Conservation (phyloP, 2,888 invertebrate genomes). For the Deilephila elpenor region DNA sequence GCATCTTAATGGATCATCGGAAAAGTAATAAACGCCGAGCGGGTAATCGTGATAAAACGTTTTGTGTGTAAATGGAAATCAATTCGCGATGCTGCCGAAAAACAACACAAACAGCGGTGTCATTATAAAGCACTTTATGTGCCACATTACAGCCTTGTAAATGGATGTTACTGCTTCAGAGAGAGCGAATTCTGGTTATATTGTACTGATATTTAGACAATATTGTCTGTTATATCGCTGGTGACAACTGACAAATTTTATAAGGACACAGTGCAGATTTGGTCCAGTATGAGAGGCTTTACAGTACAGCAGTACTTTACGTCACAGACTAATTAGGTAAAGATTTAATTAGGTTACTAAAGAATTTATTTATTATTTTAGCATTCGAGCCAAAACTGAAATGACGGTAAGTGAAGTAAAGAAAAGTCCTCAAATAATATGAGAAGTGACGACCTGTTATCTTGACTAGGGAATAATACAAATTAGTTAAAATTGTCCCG, state of each 20-base stretch:
- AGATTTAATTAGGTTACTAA: no score
- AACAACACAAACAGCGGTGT: conserved; percentile 47
- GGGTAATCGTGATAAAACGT: conserved; percentile 69
- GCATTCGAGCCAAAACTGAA: no score
- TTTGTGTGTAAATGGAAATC: conserved; percentile 75
- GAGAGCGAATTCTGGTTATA: background rate
- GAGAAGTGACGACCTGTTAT: no score
- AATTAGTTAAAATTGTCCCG: no score
- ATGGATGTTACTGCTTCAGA: background rate
- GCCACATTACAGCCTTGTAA: background rate
- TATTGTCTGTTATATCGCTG: background rate
- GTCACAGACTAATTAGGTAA: no score
- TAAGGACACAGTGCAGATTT: no score
- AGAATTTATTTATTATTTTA: no score
- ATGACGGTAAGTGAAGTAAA: no score
- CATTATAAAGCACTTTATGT: conserved; percentile 36
- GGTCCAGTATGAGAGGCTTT: no score
- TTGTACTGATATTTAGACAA: background rate
- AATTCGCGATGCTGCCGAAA: conserved; percentile 52
- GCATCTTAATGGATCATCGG: conserved; percentile 61
- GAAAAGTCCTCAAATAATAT: no score
- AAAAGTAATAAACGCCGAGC: conserved; percentile 60
- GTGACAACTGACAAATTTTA: background rate
- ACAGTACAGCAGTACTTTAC: no score
- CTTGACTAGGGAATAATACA: no score